A percentile compares a stretch with the other conserved stretches of the same genome.
Evolutionary conservation across 2,888 invertebrate species (phyloP).

Genomic region (Diogma glabrata): DNA sequence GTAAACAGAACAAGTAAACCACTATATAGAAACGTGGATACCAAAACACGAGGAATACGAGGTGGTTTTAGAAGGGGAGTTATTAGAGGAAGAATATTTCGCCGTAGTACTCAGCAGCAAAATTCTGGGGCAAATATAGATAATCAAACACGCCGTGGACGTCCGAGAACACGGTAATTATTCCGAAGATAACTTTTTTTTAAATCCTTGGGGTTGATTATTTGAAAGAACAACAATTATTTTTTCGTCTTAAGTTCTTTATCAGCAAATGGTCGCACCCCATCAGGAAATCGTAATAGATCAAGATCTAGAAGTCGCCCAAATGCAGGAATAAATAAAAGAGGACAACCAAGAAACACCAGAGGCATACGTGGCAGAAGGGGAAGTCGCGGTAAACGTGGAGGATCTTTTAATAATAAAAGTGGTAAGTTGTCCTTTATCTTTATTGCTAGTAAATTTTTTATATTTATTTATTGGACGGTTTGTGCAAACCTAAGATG

Average conservation of each 20-base stretch:
- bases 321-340: conserved; percentile 16
- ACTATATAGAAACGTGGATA: no score
- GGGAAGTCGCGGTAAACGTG: conserved; percentile 22
- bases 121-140: neutral
- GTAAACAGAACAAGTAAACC: conserved; percentile 9
- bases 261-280: no score
- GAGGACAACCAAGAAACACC: conserved; percentile 10
- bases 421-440: conserved; percentile 8
- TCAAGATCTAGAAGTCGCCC: conserved; percentile 25
- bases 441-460: no score
- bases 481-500: no score
- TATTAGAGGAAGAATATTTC: conserved; percentile 21
- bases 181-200: no score
- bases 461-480: no score
- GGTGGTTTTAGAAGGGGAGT: conserved; percentile 27
- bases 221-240: no score
- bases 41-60: no score
- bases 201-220: no score
- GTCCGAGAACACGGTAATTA: conserved; percentile 14
- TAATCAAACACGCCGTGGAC: conserved; percentile 16
- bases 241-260: conserved; percentile 3
- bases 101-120: neutral
- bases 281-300: neutral
- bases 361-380: conserved; percentile 18
- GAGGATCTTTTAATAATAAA: conserved; percentile 12